Percentiles rank a stretch among this genome's conserved stretches.
phyloP scores from a whole-genome alignment of 2,113 vertebrate genomes.

The Noturus placidus region DNA sequence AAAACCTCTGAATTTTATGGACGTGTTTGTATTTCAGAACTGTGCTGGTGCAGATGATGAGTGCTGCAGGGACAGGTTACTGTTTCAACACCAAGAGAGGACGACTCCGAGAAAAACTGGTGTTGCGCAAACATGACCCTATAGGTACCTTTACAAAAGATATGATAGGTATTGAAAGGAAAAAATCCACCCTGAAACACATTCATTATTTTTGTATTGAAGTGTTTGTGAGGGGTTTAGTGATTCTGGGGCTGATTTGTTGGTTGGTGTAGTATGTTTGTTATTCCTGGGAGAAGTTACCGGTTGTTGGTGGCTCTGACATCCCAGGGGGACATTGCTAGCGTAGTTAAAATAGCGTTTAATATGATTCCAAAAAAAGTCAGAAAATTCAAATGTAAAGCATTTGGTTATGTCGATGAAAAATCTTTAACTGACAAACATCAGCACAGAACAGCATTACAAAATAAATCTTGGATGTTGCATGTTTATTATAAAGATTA shows the following conservation, averaged over 20 bases:
- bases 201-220: background rate
- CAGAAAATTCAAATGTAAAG: background rate
- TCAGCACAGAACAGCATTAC: background rate
- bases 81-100: conserved; percentile 84
- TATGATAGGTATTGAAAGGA: background rate
- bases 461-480: background rate
- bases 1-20: background rate
- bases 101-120: conserved; percentile 84
- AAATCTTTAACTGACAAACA: background rate
- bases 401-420: background rate
- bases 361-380: background rate
- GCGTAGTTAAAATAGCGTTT: background rate
- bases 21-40: conserved; percentile 66
- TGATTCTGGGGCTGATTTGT: background rate
- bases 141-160: conserved; percentile 70
- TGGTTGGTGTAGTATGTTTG: no score
- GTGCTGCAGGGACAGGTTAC: conserved; percentile 87
- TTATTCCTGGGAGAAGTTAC: background rate
- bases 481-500: background rate
- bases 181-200: background rate
- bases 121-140: conserved; percentile 87
- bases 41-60: conserved; percentile 90
- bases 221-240: background rate
- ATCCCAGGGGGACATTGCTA: background rate
- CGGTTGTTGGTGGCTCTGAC: background rate